Percentiles rank a stretch among this genome's conserved stretches.
Conservation (phyloP, 2,797 vertebrate species). For the Hybognathus amarus region DNA sequence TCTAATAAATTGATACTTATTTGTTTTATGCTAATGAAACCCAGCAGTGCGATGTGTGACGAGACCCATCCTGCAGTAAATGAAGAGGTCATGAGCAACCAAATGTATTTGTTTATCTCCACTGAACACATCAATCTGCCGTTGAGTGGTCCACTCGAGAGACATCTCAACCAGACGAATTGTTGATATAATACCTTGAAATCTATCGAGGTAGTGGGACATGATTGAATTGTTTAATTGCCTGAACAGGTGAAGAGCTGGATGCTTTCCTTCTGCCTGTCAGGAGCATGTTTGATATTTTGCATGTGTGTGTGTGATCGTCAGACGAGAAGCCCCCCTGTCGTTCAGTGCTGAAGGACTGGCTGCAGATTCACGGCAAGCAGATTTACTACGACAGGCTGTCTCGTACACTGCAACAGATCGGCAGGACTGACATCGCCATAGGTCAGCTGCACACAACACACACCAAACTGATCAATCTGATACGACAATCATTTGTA, state of each 20-base stretch:
- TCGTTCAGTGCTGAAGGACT: slow-evolving; percentile 71
- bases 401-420: slow-evolving; percentile 74
- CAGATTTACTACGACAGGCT: slow-evolving; percentile 82
- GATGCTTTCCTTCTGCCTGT: slow-evolving; percentile 42
- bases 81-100: slow-evolving; percentile 24
- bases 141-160: slow-evolving; percentile 26
- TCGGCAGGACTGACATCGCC: slow-evolving; percentile 84
- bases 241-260: slow-evolving; percentile 49
- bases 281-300: slow-evolving; percentile 15
- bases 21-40: slow-evolving; percentile 22
- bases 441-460: slow-evolving; percentile 68
- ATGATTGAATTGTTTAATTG: slow-evolving; percentile 54
- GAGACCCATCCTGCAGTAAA: slow-evolving; percentile 6
- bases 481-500: background rate
- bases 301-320: slow-evolving; percentile 26
- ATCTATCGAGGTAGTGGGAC: slow-evolving; percentile 40
- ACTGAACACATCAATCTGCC: slow-evolving; percentile 11
- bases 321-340: slow-evolving; percentile 72
- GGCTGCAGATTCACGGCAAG: slow-evolving; percentile 74
- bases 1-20: slow-evolving; percentile 6
- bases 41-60: background rate
- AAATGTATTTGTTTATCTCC: slow-evolving; percentile 32
- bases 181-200: slow-evolving; percentile 27
- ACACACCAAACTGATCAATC: background rate
- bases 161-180: slow-evolving; percentile 32